phyloP scores from a whole-genome alignment of 2,797 vertebrate genomes.

The Malurus leucopterus region DNA sequence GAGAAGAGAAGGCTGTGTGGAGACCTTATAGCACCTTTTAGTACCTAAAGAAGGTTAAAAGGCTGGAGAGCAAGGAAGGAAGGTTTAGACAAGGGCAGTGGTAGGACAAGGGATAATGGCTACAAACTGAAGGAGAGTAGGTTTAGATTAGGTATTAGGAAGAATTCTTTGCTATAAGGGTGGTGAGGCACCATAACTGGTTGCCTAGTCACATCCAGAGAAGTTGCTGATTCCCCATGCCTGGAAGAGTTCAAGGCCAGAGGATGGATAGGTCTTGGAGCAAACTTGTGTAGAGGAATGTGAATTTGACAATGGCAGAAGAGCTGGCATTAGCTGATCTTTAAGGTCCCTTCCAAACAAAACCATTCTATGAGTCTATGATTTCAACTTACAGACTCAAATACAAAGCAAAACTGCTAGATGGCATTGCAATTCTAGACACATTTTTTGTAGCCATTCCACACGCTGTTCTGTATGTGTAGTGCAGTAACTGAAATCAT shows the following conservation, averaged over 20 bases:
- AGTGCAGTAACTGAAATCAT: background rate
- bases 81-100: background rate
- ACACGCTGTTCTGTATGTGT: background rate
- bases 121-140: background rate
- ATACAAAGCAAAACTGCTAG: background rate
- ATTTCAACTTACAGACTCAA: background rate
- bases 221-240: background rate
- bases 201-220: background rate
- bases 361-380: background rate
- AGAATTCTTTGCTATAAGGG: background rate
- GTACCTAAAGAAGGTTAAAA: background rate
- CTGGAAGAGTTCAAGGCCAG: background rate
- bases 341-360: background rate
- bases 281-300: background rate
- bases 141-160: background rate
- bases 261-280: accelerated
- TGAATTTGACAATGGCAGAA: background rate
- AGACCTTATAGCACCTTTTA: background rate
- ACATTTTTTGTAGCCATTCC: background rate
- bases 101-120: background rate
- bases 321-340: background rate
- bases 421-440: background rate
- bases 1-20: background rate
- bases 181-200: background rate
- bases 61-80: background rate